phyloP scores from a whole-genome alignment of 2,113 vertebrate species.

The Tympanuchus pallidicinctus region DNA sequence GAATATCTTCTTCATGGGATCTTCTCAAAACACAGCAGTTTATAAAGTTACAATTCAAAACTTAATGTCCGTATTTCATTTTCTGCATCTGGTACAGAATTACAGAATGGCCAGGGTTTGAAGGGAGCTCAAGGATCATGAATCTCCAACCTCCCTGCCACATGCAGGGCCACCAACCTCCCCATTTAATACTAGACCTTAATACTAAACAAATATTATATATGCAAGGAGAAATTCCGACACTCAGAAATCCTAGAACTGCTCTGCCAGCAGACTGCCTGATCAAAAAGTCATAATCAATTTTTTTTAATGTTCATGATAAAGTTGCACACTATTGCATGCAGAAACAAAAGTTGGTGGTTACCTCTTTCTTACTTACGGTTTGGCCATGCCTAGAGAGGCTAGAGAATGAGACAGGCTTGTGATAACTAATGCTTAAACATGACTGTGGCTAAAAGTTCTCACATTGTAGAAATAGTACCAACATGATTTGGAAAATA shows the following conservation, averaged over 20 bases:
- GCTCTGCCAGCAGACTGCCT: not conserved
- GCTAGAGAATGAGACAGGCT: not conserved
- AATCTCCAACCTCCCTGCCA: too few relatives aligned
- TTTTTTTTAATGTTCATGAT: not conserved
- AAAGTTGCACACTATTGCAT: not conserved
- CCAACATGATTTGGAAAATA: fast-evolving
- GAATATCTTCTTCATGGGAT: not conserved
- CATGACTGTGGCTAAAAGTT: not conserved
- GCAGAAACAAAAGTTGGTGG: not conserved
- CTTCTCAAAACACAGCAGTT: not conserved
- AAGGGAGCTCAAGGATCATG: too few relatives aligned
- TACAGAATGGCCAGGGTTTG: too few relatives aligned
- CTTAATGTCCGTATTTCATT: not conserved
- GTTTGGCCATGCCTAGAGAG: not conserved
- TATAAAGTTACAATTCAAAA: not conserved
- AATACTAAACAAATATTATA: not conserved
- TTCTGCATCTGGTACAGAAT: not conserved
- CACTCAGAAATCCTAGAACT: not conserved
- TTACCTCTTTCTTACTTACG: not conserved
- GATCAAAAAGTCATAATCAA: not conserved
- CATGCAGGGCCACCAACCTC: too few relatives aligned
- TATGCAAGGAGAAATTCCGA: not conserved
- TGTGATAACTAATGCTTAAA: not conserved
- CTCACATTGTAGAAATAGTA: not conserved
- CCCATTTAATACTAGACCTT: too few relatives aligned